These are phyloP conservation scores for Pogonognathellus flavescens DNA, from an alignment of 1,140 invertebrate species.

Conservation along the genomic window DNA sequence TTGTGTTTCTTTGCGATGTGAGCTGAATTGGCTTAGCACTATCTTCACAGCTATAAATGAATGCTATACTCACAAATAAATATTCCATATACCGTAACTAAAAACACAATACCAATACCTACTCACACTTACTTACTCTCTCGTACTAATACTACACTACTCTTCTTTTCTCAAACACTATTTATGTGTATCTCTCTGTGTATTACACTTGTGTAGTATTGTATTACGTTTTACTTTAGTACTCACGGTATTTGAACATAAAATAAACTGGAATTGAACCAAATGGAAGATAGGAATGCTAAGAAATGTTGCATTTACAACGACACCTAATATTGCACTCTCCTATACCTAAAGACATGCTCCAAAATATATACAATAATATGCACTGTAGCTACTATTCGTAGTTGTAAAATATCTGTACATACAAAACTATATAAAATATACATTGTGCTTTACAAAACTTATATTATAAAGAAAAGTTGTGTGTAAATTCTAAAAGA, in stretches of 20 bases:
- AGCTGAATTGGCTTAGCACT: not conserved
- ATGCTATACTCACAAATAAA: no score
- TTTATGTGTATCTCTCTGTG: not conserved
- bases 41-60: not conserved
- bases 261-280: constrained; percentile 20
- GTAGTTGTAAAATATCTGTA: no score
- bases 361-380: no score
- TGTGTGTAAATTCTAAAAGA: not conserved
- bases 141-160: no score
- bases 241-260: constrained; percentile 10
- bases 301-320: constrained; percentile 12
- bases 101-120: no score
- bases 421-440: not conserved
- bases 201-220: not conserved
- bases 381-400: not conserved
- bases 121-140: no score
- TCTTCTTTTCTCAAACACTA: no score
- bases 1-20: constrained; percentile 28
- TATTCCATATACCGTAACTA: no score
- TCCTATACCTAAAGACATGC: no score
- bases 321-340: no score
- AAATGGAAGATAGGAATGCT: constrained; percentile 15
- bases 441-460: no score
- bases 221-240: constrained; percentile 6
- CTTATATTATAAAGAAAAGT: no score